These are phyloP conservation scores for Aspiorhynchus laticeps DNA, from an alignment of 2,113 vertebrate species.

Conservation along the genomic window DNA sequence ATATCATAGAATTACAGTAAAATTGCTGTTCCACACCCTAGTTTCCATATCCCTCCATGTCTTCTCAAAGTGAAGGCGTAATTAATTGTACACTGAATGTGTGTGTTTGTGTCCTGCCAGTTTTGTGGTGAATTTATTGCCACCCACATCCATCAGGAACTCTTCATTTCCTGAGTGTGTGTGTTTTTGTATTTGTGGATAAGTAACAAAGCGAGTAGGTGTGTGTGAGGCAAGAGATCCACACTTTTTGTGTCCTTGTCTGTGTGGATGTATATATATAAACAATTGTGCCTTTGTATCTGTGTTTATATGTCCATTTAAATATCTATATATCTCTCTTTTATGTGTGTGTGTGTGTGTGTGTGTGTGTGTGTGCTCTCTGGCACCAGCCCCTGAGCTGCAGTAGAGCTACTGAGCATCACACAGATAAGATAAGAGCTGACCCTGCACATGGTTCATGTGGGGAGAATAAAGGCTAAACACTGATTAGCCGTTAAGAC, in stretches of 20 bases:
- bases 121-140: neutral
- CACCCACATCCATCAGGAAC: constrained; percentile 27
- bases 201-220: neutral
- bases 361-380: neutral
- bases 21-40: constrained; percentile 11
- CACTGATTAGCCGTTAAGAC: constrained; percentile 19
- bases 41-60: neutral
- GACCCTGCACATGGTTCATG: constrained; percentile 20
- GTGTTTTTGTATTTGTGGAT: constrained; percentile 7
- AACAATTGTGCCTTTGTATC: neutral
- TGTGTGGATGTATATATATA: neutral
- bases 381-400: constrained; percentile 38
- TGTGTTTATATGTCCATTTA: constrained; percentile 6
- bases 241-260: neutral
- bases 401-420: constrained; percentile 47
- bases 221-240: neutral
- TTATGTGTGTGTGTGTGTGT: neutral
- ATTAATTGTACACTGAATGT: neutral
- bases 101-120: neutral
- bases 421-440: constrained; percentile 50
- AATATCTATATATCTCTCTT: neutral
- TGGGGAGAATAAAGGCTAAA: constrained; percentile 11
- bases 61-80: neutral
- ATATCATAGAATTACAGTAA: neutral
- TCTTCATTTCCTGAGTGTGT: neutral